Percentiles rank a stretch among this genome's conserved stretches.
Evolutionary conservation across 2,113 vertebrate genomes (phyloP).

Genomic region (Motacilla alba): DNA sequence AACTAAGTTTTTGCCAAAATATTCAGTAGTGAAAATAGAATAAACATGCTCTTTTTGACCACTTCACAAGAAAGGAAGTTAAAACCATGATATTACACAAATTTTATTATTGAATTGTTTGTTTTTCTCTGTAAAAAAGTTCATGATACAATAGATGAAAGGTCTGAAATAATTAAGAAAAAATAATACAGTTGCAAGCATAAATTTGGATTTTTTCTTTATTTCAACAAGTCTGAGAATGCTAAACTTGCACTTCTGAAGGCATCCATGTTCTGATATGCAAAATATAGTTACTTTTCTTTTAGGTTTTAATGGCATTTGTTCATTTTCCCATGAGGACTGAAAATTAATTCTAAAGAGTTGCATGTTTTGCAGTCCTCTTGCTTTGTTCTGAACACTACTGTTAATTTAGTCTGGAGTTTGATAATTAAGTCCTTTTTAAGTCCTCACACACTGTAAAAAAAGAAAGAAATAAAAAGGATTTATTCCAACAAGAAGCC

Average conservation of each 20-base stretch:
- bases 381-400: background rate
- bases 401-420: background rate
- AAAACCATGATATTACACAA: background rate
- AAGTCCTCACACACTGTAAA: background rate
- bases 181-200: background rate
- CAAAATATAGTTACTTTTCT: background rate
- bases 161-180: background rate
- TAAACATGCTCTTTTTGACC: background rate
- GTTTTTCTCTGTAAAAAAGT: background rate
- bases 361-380: background rate
- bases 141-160: background rate
- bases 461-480: background rate
- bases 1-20: background rate
- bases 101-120: background rate
- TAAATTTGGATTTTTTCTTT: background rate
- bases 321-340: background rate
- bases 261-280: background rate
- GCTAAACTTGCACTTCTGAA: background rate
- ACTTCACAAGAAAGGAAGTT: conserved; percentile 18
- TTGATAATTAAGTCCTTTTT: background rate
- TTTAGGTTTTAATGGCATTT: background rate
- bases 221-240: background rate
- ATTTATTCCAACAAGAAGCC: background rate
- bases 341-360: background rate
- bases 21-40: background rate